Conservation (phyloP, 2,113 vertebrate genomes). For the Phyllostomus discolor region DNA sequence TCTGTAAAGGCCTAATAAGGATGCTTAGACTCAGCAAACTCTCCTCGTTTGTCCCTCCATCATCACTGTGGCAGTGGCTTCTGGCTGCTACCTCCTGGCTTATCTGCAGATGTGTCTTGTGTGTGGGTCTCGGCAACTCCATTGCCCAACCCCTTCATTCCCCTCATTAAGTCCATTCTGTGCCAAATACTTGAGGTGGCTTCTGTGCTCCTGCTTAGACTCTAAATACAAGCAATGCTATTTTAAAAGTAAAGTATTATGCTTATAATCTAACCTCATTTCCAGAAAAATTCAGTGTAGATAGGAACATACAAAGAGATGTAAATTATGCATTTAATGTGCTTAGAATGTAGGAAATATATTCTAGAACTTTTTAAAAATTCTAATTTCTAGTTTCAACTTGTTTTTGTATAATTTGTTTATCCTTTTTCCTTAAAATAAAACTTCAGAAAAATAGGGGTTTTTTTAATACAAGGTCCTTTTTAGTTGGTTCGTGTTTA, state of each 20-base stretch:
- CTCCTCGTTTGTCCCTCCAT: background rate
- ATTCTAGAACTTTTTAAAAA: background rate
- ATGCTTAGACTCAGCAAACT: background rate
- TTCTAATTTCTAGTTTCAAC: background rate
- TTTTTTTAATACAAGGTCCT: background rate
- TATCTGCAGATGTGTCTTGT: no score
- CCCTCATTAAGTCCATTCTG: background rate
- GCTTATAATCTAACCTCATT: background rate
- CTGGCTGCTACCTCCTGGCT: background rate
- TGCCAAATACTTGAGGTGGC: background rate
- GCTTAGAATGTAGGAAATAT: background rate
- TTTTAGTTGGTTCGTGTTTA: slow-evolving; percentile 5
- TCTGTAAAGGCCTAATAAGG: background rate
- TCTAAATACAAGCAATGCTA: background rate
- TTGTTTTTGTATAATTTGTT: background rate
- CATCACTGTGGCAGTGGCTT: background rate
- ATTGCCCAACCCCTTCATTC: background rate
- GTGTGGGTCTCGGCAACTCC: background rate
- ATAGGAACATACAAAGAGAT: background rate
- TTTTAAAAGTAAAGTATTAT: background rate
- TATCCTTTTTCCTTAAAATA: slow-evolving; percentile 15
- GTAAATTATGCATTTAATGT: background rate
- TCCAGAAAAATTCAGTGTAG: background rate
- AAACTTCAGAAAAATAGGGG: background rate
- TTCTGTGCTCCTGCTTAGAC: background rate